Conservation (phyloP, 1,140 invertebrate species). For the Camponotus floridanus region DNA sequence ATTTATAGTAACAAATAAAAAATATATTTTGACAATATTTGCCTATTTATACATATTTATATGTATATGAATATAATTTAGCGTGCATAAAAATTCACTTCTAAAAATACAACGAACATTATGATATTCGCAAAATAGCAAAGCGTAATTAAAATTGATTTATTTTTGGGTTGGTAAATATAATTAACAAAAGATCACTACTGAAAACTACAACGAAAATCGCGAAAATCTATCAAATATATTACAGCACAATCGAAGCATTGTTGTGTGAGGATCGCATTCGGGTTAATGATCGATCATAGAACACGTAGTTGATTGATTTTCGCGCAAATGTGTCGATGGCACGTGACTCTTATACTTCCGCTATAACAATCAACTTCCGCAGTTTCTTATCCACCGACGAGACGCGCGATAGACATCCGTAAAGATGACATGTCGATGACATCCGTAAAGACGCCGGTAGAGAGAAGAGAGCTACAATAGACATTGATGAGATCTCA, state of each 20-base stretch:
- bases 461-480: neutral
- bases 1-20: conserved; percentile 8
- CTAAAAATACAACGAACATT: neutral
- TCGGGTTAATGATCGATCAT: conserved; percentile 50
- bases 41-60: neutral
- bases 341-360: conserved; percentile 15
- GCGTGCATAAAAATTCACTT: neutral
- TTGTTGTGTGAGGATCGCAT: neutral
- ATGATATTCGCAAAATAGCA: neutral
- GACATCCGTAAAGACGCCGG: conserved; percentile 10
- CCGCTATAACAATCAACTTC: conserved; percentile 58
- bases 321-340: conserved; percentile 31
- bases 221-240: neutral
- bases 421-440: neutral
- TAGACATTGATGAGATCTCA: conserved; percentile 54
- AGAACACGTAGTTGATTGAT: conserved; percentile 5
- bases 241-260: neutral
- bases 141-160: neutral
- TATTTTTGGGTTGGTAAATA: neutral
- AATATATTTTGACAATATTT: conserved; percentile 23
- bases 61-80: neutral
- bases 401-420: neutral
- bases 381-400: conserved; percentile 46
- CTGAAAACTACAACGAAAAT: neutral
- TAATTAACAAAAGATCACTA: neutral